Evolutionary conservation across 2,888 invertebrate species (phyloP), one percentile per base, ranked within the genome.

Genomic region (Argyresthia goedartella): DNA sequence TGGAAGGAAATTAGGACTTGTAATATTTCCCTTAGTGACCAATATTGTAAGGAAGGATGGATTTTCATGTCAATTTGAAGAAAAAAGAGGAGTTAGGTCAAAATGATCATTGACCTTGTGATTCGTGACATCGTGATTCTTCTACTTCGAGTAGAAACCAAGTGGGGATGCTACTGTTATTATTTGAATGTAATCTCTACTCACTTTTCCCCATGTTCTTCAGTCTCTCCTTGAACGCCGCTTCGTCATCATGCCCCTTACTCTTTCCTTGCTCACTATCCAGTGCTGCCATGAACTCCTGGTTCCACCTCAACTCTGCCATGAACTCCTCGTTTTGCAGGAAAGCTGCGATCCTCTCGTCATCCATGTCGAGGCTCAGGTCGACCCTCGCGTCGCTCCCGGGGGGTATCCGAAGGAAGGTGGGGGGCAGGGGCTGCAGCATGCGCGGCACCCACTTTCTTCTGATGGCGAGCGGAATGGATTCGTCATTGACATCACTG

Each of bases 281-380:
- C 49, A 96, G 80, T 1, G 95, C 93, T 25, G 91, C 91, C 88
- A 96, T 91, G 67, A 96, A 96, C 65, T 95, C 95, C 70, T 94
- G 92, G 73, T 96, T 95, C 89, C 93, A 92, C 54, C 94, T 87
- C 39, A 96, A 79, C 67, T 96, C 95, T 46, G 93, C 91, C 90
- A 96, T 92, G 63, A 96, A 96, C 75, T 97, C 96, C 68, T 95
- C 94, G 66, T 96, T 96, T 73, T 96, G 96, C 53, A 96, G 84
- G 75, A 95, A 92, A 56, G 95, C 89, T 0, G 96, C 96, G 57
- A 95, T 93, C 58, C 92, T 89, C 69, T 96, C 95, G 69, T 96
- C 96, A 58, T 96, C 95, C 67, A 95, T 88, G 60, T 93, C 92
- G 7, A 85, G 62, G 57, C 81, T 85, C 1, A 85, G 69, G 61